Base-by-base conservation (phyloP, 1,140 invertebrate species). In the Meloidogyne chitwoodi region DNA sequence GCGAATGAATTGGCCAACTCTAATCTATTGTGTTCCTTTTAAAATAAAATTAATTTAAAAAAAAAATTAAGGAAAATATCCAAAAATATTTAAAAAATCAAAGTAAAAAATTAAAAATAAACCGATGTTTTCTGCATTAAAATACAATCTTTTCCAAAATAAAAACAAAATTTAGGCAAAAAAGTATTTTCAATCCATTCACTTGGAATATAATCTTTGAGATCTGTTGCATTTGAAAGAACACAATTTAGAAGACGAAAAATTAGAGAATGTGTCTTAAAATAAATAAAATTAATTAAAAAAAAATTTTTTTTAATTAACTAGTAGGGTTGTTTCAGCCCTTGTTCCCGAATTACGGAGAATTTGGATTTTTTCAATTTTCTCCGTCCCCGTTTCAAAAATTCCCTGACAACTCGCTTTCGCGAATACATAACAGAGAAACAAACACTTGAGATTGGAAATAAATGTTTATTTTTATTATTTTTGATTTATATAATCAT, bases 1-100 rank as follows among this genome's bases (percentile, higher is more conserved):
- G 41, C 62, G 4, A 77, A 24, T 12, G 74, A 77, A 26, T 56
- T 31, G 34, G 56, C 76, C 1, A 77, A 41, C 6, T 44, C 62
- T 12, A 48, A 29, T 2, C 76, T 56, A 19, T 64, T 22, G 78
- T 77, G 27, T n/a, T 41, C 31, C 76, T 77, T 8, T 22, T 56
- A 44, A 62, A 41, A 10, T 38, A 38, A 38, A 38, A 38, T 38
- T 38, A 41, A 14, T 10, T n/a, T n/a, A n/a, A n/a, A n/a, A n/a
- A n/a, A n/a, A n/a, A n/a, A n/a, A n/a, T n/a, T n/a, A n/a, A n/a
- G n/a, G n/a, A n/a, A n/a, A n/a, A n/a, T n/a, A n/a, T n/a, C n/a
- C n/a, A n/a, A n/a, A n/a, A n/a, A n/a, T n/a, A n/a, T 38, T 26
- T 24, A 26, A 22, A 22, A 61, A 64, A 3, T 34, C n/a, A 70